Base-by-base conservation (phyloP, 2,888 invertebrate genomes). In the Ormyrus labotus region DNA sequence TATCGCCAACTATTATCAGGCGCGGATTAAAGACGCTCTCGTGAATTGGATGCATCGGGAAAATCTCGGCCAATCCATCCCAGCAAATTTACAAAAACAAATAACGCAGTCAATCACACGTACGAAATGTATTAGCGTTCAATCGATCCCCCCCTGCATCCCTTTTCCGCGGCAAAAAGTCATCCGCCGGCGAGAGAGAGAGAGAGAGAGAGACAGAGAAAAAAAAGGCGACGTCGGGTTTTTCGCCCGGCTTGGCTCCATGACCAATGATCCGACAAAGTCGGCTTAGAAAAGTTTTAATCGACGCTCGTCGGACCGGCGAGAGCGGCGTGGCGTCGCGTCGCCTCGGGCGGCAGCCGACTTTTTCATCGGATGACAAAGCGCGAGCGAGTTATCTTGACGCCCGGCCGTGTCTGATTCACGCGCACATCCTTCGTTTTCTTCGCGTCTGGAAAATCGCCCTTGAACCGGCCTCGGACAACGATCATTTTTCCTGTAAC, bases 281-380 rank as follows among this genome's bases (percentile, higher is more conserved):
- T 77, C 78, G 85, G 84, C 87, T 87, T 85, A 86, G 85, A 86
- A 85, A 89, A 89, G 86, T 89, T 89, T 89, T 89, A 89, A 89
- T 89, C 89, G 88, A 84, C 82, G 83, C 81, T 81, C 80, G 81
- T 83, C 84, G 83, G 73, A 78, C 47, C 78, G 73, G 48, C 75
- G 72, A 34, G 50, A 34, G 50, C 45, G 50, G 6, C 2, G 34
- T 47, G 55, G 74, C 74, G 76, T 73, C 81, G 63, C 61, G 73
- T 64, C 78, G 60, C 65, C 73, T 57, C 50, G 9, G 19, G 57
- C 75, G 67, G 58, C 76, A 63, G 82, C 63, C 60, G 63, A 73
- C 78, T 75, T 75, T 80, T 82, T 82, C 70, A 61, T 64, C 34
- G 34, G 65, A 78, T 74, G 78, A 78, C 80, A 65, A 78, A 81